Evolutionary conservation across 92 coral and sea anemone species (phyloP).

Genomic region (Pocillopora meandrina): DNA sequence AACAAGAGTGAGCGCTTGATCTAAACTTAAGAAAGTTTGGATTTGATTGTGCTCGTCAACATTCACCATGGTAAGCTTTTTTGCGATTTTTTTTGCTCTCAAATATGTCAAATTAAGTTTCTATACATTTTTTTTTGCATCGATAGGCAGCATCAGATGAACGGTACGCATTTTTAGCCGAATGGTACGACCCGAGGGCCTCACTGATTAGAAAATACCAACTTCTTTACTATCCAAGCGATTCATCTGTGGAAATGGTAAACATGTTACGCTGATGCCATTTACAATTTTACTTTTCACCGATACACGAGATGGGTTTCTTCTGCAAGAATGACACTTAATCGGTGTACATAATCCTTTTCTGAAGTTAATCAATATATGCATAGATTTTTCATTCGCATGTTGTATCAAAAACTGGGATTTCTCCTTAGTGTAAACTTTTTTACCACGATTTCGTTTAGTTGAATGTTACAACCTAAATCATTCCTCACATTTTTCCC

Average conservation of each 20-base stretch:
- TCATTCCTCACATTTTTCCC: too few relatives aligned
- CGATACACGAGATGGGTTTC: not conserved
- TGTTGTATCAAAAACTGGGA: too few relatives aligned
- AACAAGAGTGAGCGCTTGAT: constrained; percentile 65
- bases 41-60: not conserved
- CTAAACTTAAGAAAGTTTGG: constrained; percentile 19
- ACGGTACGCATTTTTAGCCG: constrained; percentile 91
- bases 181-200: constrained; percentile 97
- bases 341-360: too few relatives aligned
- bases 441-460: too few relatives aligned
- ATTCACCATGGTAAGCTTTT: constrained; percentile 62
- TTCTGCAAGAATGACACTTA: too few relatives aligned
- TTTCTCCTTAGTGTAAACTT: too few relatives aligned
- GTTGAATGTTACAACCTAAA: too few relatives aligned
- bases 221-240: constrained; percentile 87
- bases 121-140: constrained; percentile 3
- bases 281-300: not conserved
- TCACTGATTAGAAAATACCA: constrained; percentile 94
- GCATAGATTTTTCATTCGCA: too few relatives aligned
- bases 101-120: not conserved
- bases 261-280: not conserved
- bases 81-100: not conserved
- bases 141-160: constrained; percentile 79
- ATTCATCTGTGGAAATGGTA: constrained; percentile 96
- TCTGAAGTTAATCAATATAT: too few relatives aligned